A percentile compares a stretch with the other conserved stretches of the same genome.
phyloP scores from a whole-genome alignment of 2,113 vertebrate species.

The Pelusios castaneus region DNA sequence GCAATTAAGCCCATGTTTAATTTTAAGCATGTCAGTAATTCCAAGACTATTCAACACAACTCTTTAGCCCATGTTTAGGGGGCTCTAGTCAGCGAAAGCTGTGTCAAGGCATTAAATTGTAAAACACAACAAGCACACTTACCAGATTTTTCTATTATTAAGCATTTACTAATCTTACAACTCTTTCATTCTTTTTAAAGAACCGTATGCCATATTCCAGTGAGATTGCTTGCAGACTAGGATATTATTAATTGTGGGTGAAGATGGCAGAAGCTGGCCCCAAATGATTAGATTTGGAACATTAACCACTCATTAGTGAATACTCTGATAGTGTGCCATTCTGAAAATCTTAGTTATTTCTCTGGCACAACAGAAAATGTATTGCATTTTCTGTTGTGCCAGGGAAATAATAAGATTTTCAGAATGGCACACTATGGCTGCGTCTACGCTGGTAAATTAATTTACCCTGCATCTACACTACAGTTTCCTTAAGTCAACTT shows the following conservation, averaged over 20 bases:
- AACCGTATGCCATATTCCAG: not conserved
- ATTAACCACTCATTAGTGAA: not conserved
- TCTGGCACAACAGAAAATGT: not conserved
- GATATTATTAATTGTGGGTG: not conserved
- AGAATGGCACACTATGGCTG: no score
- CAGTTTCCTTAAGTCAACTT: no score
- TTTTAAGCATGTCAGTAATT: not conserved
- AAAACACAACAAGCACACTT: constrained; percentile 4
- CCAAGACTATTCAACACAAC: not conserved
- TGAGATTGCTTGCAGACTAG: not conserved
- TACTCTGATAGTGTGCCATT: no score
- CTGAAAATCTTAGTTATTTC: not conserved
- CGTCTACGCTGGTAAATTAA: no score
- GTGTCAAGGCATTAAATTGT: constrained; percentile 17
- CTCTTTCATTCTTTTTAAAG: constrained; percentile 36
- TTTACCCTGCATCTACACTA: no score
- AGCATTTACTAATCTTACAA: not conserved
- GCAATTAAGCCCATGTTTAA: constrained; percentile 15
- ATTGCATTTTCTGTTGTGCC: no score
- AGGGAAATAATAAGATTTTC: no score
- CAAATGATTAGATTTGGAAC: not conserved
- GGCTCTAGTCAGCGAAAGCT: accelerated
- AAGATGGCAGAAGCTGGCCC: not conserved
- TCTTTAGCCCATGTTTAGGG: not conserved
- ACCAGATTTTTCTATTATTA: not conserved